Evolutionary conservation across 2,888 invertebrate species (phyloP).

Genomic region (Xanthorhoe spadicearia): DNA sequence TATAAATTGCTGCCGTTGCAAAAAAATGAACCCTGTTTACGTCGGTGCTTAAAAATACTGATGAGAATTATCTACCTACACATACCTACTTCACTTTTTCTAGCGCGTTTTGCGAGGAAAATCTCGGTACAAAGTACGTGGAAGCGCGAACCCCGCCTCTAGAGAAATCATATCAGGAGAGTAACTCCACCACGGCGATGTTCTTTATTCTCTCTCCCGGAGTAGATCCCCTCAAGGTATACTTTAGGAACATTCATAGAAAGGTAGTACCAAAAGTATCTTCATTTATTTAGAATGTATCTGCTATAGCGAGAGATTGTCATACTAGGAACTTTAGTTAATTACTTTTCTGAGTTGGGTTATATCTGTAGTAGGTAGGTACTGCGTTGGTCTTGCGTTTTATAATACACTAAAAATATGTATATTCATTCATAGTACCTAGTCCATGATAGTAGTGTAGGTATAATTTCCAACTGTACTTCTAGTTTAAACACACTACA

Average conservation of each 20-base stretch:
- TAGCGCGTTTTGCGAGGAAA: slow-evolving; percentile 94
- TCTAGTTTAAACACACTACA: too few relatives aligned
- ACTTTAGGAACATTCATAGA: neutral
- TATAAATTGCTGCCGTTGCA: too few relatives aligned
- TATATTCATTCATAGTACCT: too few relatives aligned
- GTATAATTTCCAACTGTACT: too few relatives aligned
- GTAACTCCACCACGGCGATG: slow-evolving; percentile 92
- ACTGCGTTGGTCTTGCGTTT: too few relatives aligned
- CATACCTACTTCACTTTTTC: slow-evolving; percentile 24
- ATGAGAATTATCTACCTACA: neutral
- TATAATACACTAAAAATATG: too few relatives aligned
- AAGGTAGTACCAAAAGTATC: neutral
- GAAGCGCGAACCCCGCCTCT: slow-evolving; percentile 92
- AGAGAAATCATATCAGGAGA: slow-evolving; percentile 93
- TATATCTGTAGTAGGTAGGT: too few relatives aligned
- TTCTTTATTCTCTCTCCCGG: slow-evolving; percentile 98
- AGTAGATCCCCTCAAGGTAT: slow-evolving; percentile 94
- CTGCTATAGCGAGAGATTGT: too few relatives aligned
- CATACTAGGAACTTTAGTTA: too few relatives aligned
- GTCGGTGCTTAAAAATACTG: neutral
- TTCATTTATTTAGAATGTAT: neutral
- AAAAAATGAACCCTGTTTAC: too few relatives aligned
- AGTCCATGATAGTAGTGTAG: too few relatives aligned
- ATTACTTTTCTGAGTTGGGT: too few relatives aligned
- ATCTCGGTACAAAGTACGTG: slow-evolving; percentile 92